Percentiles rank a stretch among this genome's conserved stretches.
phyloP scores from a whole-genome alignment of 2,888 invertebrate species.

The Napeogenes inachia region DNA sequence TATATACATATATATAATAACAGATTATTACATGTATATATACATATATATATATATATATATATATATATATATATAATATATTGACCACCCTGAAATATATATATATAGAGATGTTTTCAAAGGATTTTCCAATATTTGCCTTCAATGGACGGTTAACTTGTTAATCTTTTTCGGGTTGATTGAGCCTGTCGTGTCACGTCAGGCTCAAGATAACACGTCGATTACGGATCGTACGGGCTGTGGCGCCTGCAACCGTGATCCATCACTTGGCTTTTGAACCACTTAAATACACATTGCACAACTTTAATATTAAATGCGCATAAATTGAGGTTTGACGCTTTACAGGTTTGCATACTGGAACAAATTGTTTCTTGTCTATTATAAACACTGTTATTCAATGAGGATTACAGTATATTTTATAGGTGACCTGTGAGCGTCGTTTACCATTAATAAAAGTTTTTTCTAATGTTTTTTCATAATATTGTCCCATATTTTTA shows the following conservation, averaged over 20 bases:
- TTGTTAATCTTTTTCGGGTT: slow-evolving; percentile 60
- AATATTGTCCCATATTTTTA: too few species aligned
- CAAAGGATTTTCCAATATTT: slow-evolving; percentile 37
- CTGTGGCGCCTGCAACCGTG: slow-evolving; percentile 35
- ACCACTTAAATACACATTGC: slow-evolving; percentile 17
- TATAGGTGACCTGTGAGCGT: too few species aligned
- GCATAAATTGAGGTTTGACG: too few species aligned
- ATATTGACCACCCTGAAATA: slow-evolving; percentile 6
- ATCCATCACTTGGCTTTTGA: slow-evolving; percentile 45
- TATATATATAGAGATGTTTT: slow-evolving; percentile 29
- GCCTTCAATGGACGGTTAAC: slow-evolving; percentile 49
- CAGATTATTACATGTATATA: too few species aligned
- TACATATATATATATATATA: slow-evolving; percentile 9
- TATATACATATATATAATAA: slow-evolving; percentile 8
- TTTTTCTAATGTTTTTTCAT: too few species aligned
- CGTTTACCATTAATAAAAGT: too few species aligned
- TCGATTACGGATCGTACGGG: slow-evolving; percentile 37
- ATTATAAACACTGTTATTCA: too few species aligned
- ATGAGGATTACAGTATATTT: too few species aligned
- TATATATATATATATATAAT: slow-evolving; percentile 7
- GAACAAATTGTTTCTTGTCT: too few species aligned
- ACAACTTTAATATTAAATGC: background rate
- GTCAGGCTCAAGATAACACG: slow-evolving; percentile 48
- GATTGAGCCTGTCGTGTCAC: slow-evolving; percentile 46
- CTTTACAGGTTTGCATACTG: too few species aligned